Conservation (phyloP, 2,113 vertebrate species). For the Apodemus sylvaticus region DNA sequence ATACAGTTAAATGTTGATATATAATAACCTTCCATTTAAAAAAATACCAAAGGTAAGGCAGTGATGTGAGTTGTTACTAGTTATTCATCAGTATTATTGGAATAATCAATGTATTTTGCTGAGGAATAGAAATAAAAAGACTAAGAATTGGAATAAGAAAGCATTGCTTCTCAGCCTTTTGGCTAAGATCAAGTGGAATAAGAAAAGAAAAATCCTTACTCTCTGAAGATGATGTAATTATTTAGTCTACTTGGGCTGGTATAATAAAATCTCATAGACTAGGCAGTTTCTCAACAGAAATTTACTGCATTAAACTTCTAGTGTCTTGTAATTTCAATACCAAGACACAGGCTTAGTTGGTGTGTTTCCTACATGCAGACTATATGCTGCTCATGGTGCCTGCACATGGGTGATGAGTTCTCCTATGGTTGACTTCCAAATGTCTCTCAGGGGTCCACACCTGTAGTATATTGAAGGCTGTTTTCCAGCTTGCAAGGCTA, state of each 20-base stretch:
- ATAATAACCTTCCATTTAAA: background rate
- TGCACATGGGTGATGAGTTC: background rate
- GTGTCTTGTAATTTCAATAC: background rate
- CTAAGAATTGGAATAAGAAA: background rate
- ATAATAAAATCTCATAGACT: background rate
- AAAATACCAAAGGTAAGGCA: background rate
- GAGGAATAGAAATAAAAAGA: background rate
- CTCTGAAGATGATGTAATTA: background rate
- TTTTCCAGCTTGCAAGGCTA: background rate
- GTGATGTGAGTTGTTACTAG: background rate
- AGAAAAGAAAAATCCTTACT: background rate
- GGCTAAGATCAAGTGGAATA: no score
- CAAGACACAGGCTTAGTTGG: background rate
- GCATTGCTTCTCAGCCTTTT: no score
- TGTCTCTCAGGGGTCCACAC: no score
- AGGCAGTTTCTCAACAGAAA: background rate
- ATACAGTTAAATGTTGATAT: background rate
- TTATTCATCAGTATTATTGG: background rate
- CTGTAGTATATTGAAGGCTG: background rate
- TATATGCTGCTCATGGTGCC: background rate
- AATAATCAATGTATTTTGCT: background rate
- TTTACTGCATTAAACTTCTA: background rate
- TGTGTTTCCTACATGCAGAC: background rate
- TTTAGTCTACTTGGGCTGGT: background rate
- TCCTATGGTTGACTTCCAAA: background rate